These are phyloP conservation scores for Zingel zingel DNA, from an alignment of 2,113 vertebrate species.

Conservation along the genomic window DNA sequence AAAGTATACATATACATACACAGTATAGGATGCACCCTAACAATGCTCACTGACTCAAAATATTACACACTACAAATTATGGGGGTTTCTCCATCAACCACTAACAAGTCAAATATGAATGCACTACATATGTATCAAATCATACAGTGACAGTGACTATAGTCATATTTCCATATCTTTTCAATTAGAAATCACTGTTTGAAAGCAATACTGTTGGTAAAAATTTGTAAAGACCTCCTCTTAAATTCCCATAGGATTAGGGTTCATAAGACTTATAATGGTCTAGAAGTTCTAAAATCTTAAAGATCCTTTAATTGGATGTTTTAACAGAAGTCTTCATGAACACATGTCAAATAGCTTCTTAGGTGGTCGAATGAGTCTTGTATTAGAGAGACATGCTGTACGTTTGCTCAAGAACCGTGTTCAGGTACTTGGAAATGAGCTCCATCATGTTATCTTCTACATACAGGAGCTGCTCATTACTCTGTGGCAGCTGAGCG, in stretches of 20 bases:
- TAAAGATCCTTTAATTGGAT: not conserved
- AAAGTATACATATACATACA: not conserved
- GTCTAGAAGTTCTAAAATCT: no score
- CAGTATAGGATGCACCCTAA: not conserved
- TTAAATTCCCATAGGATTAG: no score
- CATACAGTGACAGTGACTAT: not conserved
- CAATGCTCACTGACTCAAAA: not conserved
- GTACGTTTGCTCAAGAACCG: slow-evolving; percentile 37
- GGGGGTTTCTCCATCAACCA: not conserved
- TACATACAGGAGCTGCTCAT: slow-evolving; percentile 50
- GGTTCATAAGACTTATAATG: no score
- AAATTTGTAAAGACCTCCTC: no score
- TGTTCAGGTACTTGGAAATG: slow-evolving; percentile 56
- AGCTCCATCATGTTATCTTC: slow-evolving; percentile 60
- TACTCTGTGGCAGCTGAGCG: slow-evolving; percentile 58
- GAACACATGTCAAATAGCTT: not conserved
- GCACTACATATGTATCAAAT: not conserved
- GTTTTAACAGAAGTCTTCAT: not conserved
- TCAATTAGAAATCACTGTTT: not conserved
- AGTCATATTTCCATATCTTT: not conserved
- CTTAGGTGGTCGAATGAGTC: slow-evolving; percentile 32
- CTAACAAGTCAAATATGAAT: not conserved
- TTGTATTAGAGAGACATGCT: slow-evolving; percentile 34
- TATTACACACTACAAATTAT: no score
- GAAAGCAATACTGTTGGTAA: no score